Conservation (phyloP, 1,140 invertebrate species). For the Drosophila simulans region DNA sequence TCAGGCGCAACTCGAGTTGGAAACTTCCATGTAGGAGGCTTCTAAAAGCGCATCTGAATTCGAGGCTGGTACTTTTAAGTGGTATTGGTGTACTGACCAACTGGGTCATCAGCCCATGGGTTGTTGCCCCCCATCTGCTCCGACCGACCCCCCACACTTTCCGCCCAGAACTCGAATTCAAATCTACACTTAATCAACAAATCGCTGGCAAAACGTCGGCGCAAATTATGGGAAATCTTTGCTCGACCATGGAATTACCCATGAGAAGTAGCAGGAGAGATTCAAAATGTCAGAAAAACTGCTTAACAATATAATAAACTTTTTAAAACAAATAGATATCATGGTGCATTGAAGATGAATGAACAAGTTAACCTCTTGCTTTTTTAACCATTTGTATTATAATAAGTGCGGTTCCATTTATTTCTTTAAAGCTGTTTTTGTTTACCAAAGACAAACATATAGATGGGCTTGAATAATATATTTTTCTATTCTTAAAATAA, state of each 20-base stretch:
- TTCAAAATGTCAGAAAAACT: not conserved
- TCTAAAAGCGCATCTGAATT: conserved; percentile 33
- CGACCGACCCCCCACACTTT: conserved; percentile 26
- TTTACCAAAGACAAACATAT: too few species aligned
- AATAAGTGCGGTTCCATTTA: too few species aligned
- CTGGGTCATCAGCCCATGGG: conserved; percentile 52
- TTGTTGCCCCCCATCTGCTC: conserved; percentile 20
- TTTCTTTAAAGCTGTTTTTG: too few species aligned
- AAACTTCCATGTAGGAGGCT: conserved; percentile 42
- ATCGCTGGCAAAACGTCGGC: conserved; percentile 20
- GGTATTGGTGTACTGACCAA: conserved; percentile 18
- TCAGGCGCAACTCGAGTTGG: conserved; percentile 32
- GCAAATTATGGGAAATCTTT: conserved; percentile 18
- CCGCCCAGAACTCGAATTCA: conserved; percentile 24
- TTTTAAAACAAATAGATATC: too few species aligned
- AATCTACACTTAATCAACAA: conserved; percentile 70
- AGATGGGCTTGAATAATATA: too few species aligned
- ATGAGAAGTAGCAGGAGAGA: not conserved
- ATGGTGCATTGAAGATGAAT: too few species aligned
- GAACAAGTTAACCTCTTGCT: too few species aligned
- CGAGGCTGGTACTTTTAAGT: conserved; percentile 1
- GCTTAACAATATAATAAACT: not conserved
- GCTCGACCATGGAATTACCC: conserved; percentile 28
- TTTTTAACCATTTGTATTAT: too few species aligned
- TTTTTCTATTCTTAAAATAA: too few species aligned